Conservation (phyloP, 2,888 invertebrate genomes). For the Thymelicus acteon region DNA sequence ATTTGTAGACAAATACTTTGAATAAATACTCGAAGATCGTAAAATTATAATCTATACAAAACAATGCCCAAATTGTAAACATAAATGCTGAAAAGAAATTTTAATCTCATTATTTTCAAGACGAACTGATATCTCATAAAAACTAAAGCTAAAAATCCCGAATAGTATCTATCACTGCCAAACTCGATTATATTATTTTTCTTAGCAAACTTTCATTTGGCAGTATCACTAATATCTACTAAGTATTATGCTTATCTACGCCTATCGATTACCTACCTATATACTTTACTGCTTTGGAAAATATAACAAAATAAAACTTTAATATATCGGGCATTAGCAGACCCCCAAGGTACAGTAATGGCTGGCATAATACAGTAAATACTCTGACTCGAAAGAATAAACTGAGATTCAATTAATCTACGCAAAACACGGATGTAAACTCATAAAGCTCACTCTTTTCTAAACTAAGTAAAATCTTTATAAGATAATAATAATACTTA, state of each 20-base stretch:
- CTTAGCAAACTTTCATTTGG: slow-evolving; percentile 61
- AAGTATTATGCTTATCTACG: slow-evolving; percentile 64
- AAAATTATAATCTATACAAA: slow-evolving; percentile 39
- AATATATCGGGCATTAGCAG: slow-evolving; percentile 55
- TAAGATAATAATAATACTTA: slow-evolving; percentile 82
- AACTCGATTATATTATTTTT: slow-evolving; percentile 58
- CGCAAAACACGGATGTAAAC: slow-evolving; percentile 67
- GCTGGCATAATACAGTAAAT: slow-evolving; percentile 70
- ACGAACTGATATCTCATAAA: slow-evolving; percentile 33
- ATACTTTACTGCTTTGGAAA: slow-evolving; percentile 81
- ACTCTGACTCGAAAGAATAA: slow-evolving; percentile 66
- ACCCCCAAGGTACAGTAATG: slow-evolving; percentile 75
- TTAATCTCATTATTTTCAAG: slow-evolving; percentile 61
- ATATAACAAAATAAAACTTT: slow-evolving; percentile 72
- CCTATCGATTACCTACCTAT: slow-evolving; percentile 68
- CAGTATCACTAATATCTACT: slow-evolving; percentile 72
- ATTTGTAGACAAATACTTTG: slow-evolving; percentile 3
- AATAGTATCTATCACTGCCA: slow-evolving; percentile 61
- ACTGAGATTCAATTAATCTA: slow-evolving; percentile 63
- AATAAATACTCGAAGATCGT: slow-evolving; percentile 7
- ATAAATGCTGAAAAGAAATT: slow-evolving; percentile 76
- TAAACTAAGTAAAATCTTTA: slow-evolving; percentile 80
- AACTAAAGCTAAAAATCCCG: slow-evolving; percentile 31
- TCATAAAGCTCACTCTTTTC: slow-evolving; percentile 82
- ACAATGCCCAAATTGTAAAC: slow-evolving; percentile 32